Base-by-base conservation (phyloP, 92 coral and sea anemone genomes). In the Isaurus tuberculatus region DNA sequence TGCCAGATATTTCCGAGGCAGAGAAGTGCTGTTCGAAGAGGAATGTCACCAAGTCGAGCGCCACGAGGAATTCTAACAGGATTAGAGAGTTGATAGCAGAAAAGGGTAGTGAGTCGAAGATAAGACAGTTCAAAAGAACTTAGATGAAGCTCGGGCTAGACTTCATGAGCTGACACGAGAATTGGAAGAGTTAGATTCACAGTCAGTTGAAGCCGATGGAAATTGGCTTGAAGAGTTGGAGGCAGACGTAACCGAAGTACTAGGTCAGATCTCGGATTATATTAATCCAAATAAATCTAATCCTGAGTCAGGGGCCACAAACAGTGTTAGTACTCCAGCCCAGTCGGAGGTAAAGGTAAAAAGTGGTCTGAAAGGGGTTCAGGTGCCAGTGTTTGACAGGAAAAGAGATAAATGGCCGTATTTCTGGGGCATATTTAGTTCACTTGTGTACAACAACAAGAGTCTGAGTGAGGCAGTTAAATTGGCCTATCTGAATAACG, bases 361-460 rank as follows among this genome's bases (percentile, higher is more conserved):
- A 8, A 63, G 84, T 79, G 71, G 72, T 30, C 16, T 79, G 5
- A 79, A 79, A 44, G 84, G 84, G 7, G 84, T 79, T 0, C 72
- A 79, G 26, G 51, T 79, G 17, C 84, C 49, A 2, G 34, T 1
- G 1, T 58, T 79, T 34, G 84, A 79, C 60, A 58, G 84, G n/a
- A 57, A 5, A 5, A 28, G 42, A 28, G 72, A 66, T 43, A 66
- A 66, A n/a, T n/a, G n/a, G n/a, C n/a, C n/a, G n/a, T n/a, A n/a
- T n/a, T n/a, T n/a, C n/a, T n/a, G n/a, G n/a, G 72, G 73, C 2
- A 79, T 58, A 17, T 58, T 80, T 65, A 19, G 20, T 4, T 68
- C 87, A 70, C 81, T 83, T 27, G 87, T 83, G 43, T 73, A 72
- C 36, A 17, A 73, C 10, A 84, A 58, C 80, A 72, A 60, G 33